Base-by-base conservation (phyloP, 2,113 vertebrate genomes). In the Okapia johnstoni region DNA sequence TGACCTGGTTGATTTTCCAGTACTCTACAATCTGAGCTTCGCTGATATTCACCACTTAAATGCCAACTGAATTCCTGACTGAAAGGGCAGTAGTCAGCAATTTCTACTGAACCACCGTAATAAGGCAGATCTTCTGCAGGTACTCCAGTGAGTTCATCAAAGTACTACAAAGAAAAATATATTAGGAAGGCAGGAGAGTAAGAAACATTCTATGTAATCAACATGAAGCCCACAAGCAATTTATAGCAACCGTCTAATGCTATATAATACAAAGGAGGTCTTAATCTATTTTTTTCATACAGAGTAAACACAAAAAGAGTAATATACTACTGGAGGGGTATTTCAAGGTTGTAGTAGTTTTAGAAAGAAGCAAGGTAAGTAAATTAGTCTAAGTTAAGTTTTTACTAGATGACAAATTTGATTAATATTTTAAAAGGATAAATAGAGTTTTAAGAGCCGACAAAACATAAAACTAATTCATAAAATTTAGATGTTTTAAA, bases 31-130 rank as follows among this genome's bases (percentile, higher is more conserved):
- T 99, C 99, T 1, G 99, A 99, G 98, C 99, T 99, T 80, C 99
- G 99, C 73, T 99, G 99, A 98, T 99, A 99, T 97, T 99, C 99
- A 84, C 99, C 99, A 50, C 99, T 99, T 81, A 99, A 98, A 97
- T 99, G 99, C 99, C 99, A 99, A 87, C 99, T 99, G 98, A 99
- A 99, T 98, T 99, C 99, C 98, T 99, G 99, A 97, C 99, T 99
- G 97, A 99, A 99, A 25, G 99, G 99, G 98, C 99, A 99, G 94
- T 99, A 99, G 98, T 99, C 99, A 7, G 99, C 99, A 57, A 99
- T 99, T 99, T 99, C 99, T 98, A 99, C 99, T 0, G 99, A 99
- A 0, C 99, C 99, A 3, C 99, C 99, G n/a, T 99, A 99, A 43
- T 99, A 99, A 57, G 99, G 91, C 95, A 99, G 96, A 87, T 99